Percentiles rank a stretch among this genome's conserved stretches.
These are phyloP conservation scores for Platysteira castanea DNA, from an alignment of 2,113 vertebrate species.

Conservation along the genomic window DNA sequence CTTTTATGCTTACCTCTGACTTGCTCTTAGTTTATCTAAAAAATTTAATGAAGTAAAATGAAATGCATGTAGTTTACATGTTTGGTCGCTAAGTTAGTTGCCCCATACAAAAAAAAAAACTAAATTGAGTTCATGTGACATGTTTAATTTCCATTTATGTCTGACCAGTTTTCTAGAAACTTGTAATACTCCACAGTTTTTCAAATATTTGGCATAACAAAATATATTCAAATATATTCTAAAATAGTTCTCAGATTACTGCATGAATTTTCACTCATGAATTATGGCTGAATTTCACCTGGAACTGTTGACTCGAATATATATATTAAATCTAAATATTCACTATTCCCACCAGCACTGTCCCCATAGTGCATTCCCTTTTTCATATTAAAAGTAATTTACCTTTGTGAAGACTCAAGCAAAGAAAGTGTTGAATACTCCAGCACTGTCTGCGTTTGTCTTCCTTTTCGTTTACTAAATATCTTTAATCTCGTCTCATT, in stretches of 20 bases:
- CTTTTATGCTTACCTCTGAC: not conserved
- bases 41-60: not conserved
- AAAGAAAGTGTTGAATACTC: not conserved
- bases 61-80: not conserved
- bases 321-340: not conserved
- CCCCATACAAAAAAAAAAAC: not conserved
- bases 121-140: not conserved
- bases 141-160: not conserved
- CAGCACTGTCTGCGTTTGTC: not conserved
- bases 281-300: not conserved
- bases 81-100: not conserved
- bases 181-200: not conserved
- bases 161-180: not conserved
- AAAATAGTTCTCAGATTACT: not conserved
- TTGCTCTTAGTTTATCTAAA: not conserved
- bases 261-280: not conserved
- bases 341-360: not conserved
- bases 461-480: not conserved
- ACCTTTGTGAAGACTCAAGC: not conserved
- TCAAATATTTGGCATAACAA: not conserved
- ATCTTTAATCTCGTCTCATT: not conserved
- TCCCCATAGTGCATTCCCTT: not conserved
- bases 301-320: not conserved
- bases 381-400: not conserved
- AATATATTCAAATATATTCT: not conserved